phyloP scores from a whole-genome alignment of 1,140 invertebrate genomes.

The Drosophila repletoides region DNA sequence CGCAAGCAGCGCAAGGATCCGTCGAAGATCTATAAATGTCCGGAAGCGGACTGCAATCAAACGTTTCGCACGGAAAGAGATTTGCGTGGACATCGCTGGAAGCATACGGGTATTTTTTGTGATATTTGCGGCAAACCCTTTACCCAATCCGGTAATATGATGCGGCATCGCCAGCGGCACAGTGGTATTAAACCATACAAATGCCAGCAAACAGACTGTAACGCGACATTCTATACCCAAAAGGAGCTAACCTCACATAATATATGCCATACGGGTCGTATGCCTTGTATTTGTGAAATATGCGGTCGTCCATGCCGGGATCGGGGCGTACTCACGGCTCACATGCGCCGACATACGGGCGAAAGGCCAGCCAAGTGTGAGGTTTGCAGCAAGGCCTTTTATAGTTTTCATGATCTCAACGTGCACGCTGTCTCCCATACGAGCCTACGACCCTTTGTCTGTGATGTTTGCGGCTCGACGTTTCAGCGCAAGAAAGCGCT shows the following conservation, averaged over 20 bases:
- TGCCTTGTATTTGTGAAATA: constrained; percentile 74
- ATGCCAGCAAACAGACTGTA: constrained; percentile 55
- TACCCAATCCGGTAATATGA: constrained; percentile 73
- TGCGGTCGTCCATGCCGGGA: constrained; percentile 71
- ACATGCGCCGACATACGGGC: constrained; percentile 87
- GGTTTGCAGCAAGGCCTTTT: constrained; percentile 73
- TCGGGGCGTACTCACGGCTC: constrained; percentile 85
- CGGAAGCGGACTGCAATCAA: constrained; percentile 52
- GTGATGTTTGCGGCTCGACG: constrained; percentile 83
- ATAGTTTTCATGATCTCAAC: constrained; percentile 70
- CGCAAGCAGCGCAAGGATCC: constrained; percentile 32
- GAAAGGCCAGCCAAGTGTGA: constrained; percentile 90
- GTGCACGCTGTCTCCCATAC: constrained; percentile 83
- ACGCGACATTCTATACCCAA: constrained; percentile 66
- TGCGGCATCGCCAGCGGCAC: constrained; percentile 70
- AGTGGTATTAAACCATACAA: constrained; percentile 75
- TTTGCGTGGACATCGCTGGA: constrained; percentile 67
- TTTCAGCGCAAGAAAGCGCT: constrained; percentile 75
- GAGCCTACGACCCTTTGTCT: constrained; percentile 83
- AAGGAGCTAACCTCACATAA: constrained; percentile 74
- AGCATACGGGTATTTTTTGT: constrained; percentile 75
- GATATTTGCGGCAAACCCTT: constrained; percentile 76
- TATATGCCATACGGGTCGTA: constrained; percentile 68
- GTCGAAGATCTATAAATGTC: constrained; percentile 49
- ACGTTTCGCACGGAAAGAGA: constrained; percentile 69